Evolutionary conservation across 2,888 invertebrate genomes (phyloP), one percentile per base, ranked within the genome.

Genomic region (Phorcus lineatus): DNA sequence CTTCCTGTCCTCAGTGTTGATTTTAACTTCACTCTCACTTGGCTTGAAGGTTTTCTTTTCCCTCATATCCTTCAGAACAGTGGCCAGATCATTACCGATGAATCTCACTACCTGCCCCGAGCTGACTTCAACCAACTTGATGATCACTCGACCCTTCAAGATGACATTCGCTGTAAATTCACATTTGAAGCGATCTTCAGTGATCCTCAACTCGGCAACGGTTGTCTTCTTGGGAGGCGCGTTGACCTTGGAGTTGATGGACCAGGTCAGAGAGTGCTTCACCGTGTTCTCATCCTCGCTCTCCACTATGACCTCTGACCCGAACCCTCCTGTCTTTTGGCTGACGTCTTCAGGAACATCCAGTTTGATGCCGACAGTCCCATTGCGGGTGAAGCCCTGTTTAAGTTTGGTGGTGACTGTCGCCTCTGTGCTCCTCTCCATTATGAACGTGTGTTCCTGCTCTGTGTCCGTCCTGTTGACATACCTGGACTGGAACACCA

Each of bases 281-380:
- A 74, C 47, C 0, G 70, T 74, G 70, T 74, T 47, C 70, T 74
- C 70, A 13, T 74, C 70, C n/a, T 47, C 47, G 17, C 19, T 74
- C 22, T 74, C 40, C 17, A 74, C 70, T 11, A 1, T 36, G 17
- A 74, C 70, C 19, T 31, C 31, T 36, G 36, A 40, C 19, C 70
- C 70, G 40, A 40, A 74, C 31, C 70, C 36, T 11, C 36, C 70
- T 0, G 70, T 74, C 13, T 28, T 36, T n/a, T 74, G 17, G 36
- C 19, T 22, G 47, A 74, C 70, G 2, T 74, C 70, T 1, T 6
- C 47, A 47, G 70, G 70, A 47, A 74, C 70, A 3, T 11, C 36
- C n/a, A 74, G 16, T n/a, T 36, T 11, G 28, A 74, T 36, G 13
- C 70, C 70, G n/a, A 74, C 40, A 17, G 28, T 74, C 17, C 47